Conservation (phyloP, 2,888 invertebrate genomes). For the Noctua fimbriata region DNA sequence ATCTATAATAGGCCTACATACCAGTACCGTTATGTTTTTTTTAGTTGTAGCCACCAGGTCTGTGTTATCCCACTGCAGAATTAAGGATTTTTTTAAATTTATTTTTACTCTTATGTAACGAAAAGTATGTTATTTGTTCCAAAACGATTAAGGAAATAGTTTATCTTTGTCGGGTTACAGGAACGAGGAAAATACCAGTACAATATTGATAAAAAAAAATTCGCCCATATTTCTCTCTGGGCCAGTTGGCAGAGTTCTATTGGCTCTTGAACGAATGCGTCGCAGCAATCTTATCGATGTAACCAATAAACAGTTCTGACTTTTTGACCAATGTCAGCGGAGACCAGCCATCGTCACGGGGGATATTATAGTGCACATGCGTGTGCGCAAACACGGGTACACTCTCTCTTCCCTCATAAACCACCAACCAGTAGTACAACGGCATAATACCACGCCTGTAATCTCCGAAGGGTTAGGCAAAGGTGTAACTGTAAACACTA, state of each 20-base stretch:
- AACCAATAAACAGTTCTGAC: neutral
- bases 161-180: neutral
- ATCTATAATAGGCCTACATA: no score
- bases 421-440: neutral
- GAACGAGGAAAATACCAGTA: constrained; percentile 1
- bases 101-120: no score
- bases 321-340: neutral
- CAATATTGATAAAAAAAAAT: neutral
- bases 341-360: neutral
- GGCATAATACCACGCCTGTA: neutral
- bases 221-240: neutral
- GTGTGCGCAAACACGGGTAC: neutral
- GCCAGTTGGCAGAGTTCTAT: neutral
- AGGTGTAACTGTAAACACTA: neutral
- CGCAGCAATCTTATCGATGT: neutral
- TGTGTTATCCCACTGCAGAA: neutral
- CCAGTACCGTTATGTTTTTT: no score
- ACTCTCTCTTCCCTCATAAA: neutral
- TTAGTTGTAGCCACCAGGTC: no score
- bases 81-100: neutral
- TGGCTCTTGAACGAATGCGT: neutral
- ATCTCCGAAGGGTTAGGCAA: neutral
- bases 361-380: neutral
- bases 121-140: neutral
- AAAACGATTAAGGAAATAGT: neutral